Base-by-base conservation (phyloP, 2,797 vertebrate species). In the Sitta carolinensis region DNA sequence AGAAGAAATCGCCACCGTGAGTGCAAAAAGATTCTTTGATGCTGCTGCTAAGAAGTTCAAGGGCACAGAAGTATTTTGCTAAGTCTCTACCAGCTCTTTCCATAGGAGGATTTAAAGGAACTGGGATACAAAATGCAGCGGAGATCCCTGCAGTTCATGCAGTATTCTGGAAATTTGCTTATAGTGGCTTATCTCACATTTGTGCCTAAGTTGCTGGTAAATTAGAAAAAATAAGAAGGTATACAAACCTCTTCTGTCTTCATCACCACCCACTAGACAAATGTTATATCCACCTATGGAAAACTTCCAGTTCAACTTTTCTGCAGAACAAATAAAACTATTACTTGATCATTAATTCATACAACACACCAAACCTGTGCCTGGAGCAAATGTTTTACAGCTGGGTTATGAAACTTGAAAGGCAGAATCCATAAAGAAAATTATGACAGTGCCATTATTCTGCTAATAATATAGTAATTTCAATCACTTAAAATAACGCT, bases 1-100 rank as follows among this genome's bases (percentile, higher is more conserved):
- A 87, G 25, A 68, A 55, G 66, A 84, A 78, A 86, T 54, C 2
- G 1, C 20, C 0, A 0, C 43, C 0, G 0, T 7, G 26, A 59
- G 20, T 10, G 30, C 32, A 81, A 38, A 86, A 90, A 30, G 40
- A 69, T 36, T 66, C 15, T 81, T 48, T 79, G 12, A 48, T 13
- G 45, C 16, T 87, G 38, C 48, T 63, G 40, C 48, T 52, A 26
- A 93, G 36, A 70, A 26, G 26, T 63, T 85, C 52, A 79, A 92
- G 43, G 38, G n/a, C 66, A 78, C 38, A 62, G 58, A 25, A 78
- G 26, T 15, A 50, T 40, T 70, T 83, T 83, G 42, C 50, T 50
- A 55, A 92, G 20, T 36, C 47, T 59, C 13, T 36, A 77, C 50
- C 27, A 74, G 19, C 42, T 30, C 38, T 50, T 91, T 36, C 23